These are phyloP conservation scores for Pelosia muscerda DNA, from an alignment of 2,888 invertebrate genomes.

Conservation along the genomic window DNA sequence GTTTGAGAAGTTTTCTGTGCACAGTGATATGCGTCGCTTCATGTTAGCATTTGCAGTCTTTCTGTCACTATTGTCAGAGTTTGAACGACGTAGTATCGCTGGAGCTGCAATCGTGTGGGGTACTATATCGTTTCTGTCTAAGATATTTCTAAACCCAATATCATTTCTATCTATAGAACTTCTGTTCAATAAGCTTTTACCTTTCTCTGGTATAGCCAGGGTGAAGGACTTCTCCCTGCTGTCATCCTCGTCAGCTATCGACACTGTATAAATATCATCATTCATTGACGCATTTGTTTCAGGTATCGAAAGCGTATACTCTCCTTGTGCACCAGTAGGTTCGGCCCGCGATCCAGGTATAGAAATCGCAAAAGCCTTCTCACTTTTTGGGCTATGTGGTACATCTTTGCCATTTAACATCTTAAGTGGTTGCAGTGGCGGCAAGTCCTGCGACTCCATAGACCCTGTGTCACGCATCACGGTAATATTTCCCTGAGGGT, in stretches of 20 bases:
- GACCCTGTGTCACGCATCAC: conserved; percentile 83
- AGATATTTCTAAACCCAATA: conserved; percentile 63
- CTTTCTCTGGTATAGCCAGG: conserved; percentile 81
- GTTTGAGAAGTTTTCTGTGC: conserved; percentile 72
- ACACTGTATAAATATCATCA: conserved; percentile 85
- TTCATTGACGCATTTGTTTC: conserved; percentile 84
- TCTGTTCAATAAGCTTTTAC: conserved; percentile 78
- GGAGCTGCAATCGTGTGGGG: conserved; percentile 75
- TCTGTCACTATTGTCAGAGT: conserved; percentile 81
- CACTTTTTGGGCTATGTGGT: conserved; percentile 68
- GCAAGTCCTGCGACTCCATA: conserved; percentile 74
- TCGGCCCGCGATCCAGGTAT: conserved; percentile 82
- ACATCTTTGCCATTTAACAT: conserved; percentile 76
- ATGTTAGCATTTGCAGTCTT: conserved; percentile 71
- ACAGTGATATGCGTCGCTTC: conserved; percentile 80
- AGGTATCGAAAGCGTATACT: conserved; percentile 83
- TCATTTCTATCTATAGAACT: conserved; percentile 74
- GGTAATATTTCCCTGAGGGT: conserved; percentile 88
- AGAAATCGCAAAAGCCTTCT: conserved; percentile 77
- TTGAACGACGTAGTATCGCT: conserved; percentile 81
- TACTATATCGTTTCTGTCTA: conserved; percentile 70
- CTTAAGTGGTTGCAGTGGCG: conserved; percentile 78
- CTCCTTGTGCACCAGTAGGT: conserved; percentile 82
- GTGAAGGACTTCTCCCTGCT: conserved; percentile 77
- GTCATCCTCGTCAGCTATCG: conserved; percentile 82